A percentile compares a stretch with the other conserved stretches of the same genome.
Conservation (phyloP, 2,113 vertebrate species). For the Hippocampus zosterae region DNA sequence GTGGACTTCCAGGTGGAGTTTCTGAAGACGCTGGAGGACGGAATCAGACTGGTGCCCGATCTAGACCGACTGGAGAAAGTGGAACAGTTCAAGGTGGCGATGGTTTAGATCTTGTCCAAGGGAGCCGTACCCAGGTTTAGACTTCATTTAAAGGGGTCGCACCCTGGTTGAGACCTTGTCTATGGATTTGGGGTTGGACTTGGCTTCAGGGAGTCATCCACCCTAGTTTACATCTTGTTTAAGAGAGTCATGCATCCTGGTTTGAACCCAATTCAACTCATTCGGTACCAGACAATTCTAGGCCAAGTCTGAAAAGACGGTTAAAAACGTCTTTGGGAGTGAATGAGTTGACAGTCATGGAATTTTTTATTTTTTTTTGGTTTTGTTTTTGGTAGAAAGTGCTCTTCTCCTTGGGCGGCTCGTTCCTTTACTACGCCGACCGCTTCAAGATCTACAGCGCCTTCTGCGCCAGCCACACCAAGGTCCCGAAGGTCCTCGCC, state of each 20-base stretch:
- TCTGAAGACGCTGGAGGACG: slow-evolving; percentile 91
- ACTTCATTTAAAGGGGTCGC: too few relatives aligned
- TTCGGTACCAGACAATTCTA: too few relatives aligned
- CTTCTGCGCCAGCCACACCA: slow-evolving; percentile 98
- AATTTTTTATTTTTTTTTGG: too few relatives aligned
- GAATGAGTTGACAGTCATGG: too few relatives aligned
- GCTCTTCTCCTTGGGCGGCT: slow-evolving; percentile 93
- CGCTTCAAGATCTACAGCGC: slow-evolving; percentile 99
- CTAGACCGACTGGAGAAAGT: slow-evolving; percentile 89
- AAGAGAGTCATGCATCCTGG: neutral
- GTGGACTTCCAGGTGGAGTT: slow-evolving; percentile 96
- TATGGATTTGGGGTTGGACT: too few relatives aligned
- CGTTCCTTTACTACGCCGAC: slow-evolving; percentile 95
- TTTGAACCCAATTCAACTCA: too few relatives aligned
- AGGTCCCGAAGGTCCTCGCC: slow-evolving; percentile 93
- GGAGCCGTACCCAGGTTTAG: neutral
- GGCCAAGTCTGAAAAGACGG: too few relatives aligned
- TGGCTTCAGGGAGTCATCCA: too few relatives aligned
- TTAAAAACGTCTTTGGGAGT: too few relatives aligned
- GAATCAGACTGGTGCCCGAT: slow-evolving; percentile 87
- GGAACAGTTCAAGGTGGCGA: slow-evolving; percentile 89
- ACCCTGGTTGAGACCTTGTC: too few relatives aligned
- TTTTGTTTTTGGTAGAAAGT: slow-evolving; percentile 79
- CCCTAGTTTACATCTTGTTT: too few relatives aligned
- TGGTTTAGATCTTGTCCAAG: neutral